Evolutionary conservation across 1,140 invertebrate genomes (phyloP).

Genomic region (Condylostylus longicornis): DNA sequence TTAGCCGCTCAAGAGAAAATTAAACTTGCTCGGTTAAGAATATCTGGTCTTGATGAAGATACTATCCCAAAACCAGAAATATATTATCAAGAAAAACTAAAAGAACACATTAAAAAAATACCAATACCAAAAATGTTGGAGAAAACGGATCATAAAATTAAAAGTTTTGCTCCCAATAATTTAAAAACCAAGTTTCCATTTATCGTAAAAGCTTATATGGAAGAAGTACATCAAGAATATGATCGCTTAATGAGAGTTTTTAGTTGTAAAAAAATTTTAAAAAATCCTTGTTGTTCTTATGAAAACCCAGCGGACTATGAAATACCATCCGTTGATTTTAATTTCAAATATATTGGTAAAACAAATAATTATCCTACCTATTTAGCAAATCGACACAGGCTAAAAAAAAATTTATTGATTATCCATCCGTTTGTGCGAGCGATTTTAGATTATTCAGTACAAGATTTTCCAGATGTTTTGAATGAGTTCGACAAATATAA

Average conservation of each 20-base stretch:
- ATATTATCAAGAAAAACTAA: conserved; percentile 26
- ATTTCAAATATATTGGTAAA: conserved; percentile 31
- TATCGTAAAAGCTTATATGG: conserved; percentile 24
- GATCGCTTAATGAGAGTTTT: conserved; percentile 27
- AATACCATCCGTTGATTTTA: conserved; percentile 15
- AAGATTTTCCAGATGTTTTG: conserved; percentile 37
- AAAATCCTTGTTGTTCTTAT: conserved; percentile 18
- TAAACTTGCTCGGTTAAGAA: conserved; percentile 15
- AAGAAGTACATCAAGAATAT: conserved; percentile 24
- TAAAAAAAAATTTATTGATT: conserved; percentile 39
- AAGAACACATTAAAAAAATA: conserved; percentile 23
- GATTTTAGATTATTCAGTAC: conserved; percentile 39
- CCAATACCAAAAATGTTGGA: conserved; percentile 25
- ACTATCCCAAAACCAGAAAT: conserved; percentile 17
- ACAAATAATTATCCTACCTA: conserved; percentile 42
- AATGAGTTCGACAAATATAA: conserved; percentile 35
- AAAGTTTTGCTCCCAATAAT: conserved; percentile 19
- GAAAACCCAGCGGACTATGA: conserved; percentile 20
- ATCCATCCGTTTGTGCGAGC: conserved; percentile 45
- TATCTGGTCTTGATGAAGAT: conserved; percentile 13
- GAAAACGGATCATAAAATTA: conserved; percentile 24
- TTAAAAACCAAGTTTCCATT: conserved; percentile 22
- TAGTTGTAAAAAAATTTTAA: conserved; percentile 27
- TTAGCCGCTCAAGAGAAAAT: conserved; percentile 25
- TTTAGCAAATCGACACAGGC: conserved; percentile 37